Conservation (phyloP, 2,888 invertebrate genomes). For the Sinodicranocentrus sp. region DNA sequence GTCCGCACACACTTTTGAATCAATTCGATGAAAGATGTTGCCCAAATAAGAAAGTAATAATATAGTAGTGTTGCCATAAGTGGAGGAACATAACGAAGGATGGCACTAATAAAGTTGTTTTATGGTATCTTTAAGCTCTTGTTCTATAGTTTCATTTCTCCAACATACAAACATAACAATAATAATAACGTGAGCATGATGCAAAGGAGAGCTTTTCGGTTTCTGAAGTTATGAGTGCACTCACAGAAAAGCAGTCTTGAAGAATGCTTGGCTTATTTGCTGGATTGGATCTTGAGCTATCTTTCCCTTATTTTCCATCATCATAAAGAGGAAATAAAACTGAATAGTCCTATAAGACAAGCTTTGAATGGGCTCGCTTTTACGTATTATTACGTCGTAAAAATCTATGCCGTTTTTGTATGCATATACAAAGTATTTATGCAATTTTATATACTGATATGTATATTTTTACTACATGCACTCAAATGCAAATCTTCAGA, state of each 20-base stretch:
- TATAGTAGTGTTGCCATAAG: constrained; percentile 43
- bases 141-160: constrained; percentile 52
- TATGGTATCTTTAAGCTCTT: constrained; percentile 62
- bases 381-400: constrained; percentile 62
- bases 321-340: constrained; percentile 58
- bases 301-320: constrained; percentile 25
- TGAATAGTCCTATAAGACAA: constrained; percentile 53
- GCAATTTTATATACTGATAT: neutral
- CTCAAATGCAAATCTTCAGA: constrained; percentile 25
- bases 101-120: constrained; percentile 68
- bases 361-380: constrained; percentile 42
- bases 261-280: constrained; percentile 41
- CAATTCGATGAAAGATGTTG: constrained; percentile 56
- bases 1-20: constrained; percentile 39
- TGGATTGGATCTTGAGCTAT: constrained; percentile 14
- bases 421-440: neutral
- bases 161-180: constrained; percentile 54
- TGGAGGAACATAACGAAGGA: constrained; percentile 52
- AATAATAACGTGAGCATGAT: constrained; percentile 34
- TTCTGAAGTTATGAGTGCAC: constrained; percentile 43
- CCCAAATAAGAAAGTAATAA: constrained; percentile 48
- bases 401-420: constrained; percentile 32
- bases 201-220: constrained; percentile 42
- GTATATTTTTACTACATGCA: neutral
- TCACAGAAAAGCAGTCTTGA: constrained; percentile 38